Base-by-base conservation (phyloP, 2,113 vertebrate genomes). In the Neogobius melanostomus region DNA sequence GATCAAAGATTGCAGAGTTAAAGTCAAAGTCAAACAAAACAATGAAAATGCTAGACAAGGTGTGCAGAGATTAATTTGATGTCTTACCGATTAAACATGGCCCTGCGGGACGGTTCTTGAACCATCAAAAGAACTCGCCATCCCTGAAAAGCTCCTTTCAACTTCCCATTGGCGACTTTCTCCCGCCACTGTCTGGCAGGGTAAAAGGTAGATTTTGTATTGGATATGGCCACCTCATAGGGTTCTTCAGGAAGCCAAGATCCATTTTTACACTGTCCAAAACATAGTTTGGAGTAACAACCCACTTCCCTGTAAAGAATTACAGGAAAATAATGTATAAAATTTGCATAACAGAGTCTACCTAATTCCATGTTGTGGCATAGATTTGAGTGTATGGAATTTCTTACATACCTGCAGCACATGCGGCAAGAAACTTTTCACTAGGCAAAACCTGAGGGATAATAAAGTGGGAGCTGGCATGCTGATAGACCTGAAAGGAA, bases 361-460 rank as follows among this genome's bases (percentile, higher is more conserved):
- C 9, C 6, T 11, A 50, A 8, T 42, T 17, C 47, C 65, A 8
- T 17, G 1, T 4, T 42, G 45, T 42, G 28, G 28, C 4, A 36
- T 36, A 2, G 28, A 36, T 36, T 36, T 36, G 28, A 36, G 1
- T 36, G 28, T 5, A 47, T 45, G 36, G 52, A 17, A 44, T 11
- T 63, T 8, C 44, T 17, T 63, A 7, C 94, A 94, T 45, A 98
- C 97, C 97, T 91, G 94, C 94, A 76, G 97, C 96, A 85, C 96
- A 99, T 44, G 95, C 94, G 69, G 96, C 95, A 81, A 98, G 88
- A 87, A 96, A 93, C 83, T 99, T 99, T 85, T 99, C 98, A 82
- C 96, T 98, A 72, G 88, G 91, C 90, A 93, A 91, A 3, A 93
- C 87, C n/a, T 88, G 89, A 71, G 92, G 92, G 44, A 94, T 94